Evolutionary conservation across 2,113 vertebrate species (phyloP).

Genomic region (Tautogolabrus adspersus): DNA sequence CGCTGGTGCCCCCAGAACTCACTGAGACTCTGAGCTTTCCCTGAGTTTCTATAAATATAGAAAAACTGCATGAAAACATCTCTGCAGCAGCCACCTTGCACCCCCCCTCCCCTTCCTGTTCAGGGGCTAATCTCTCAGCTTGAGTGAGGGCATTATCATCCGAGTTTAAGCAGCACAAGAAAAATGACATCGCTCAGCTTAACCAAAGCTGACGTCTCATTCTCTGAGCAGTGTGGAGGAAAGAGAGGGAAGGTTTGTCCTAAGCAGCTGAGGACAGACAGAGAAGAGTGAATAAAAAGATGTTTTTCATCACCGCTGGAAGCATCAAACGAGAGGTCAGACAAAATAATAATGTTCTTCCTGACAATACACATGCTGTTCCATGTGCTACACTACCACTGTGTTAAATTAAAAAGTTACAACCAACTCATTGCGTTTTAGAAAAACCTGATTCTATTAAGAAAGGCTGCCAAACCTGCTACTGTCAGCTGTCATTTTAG

Average conservation of each 20-base stretch:
- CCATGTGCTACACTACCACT: no score
- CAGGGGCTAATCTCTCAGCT: slow-evolving; percentile 26
- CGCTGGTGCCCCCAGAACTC: no score
- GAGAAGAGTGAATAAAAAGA: no score
- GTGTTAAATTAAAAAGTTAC: no score
- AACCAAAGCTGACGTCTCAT: slow-evolving; percentile 36
- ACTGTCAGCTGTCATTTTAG: background rate
- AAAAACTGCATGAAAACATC: slow-evolving; percentile 6
- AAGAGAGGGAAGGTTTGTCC: background rate
- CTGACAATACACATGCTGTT: no score
- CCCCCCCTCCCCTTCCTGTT: background rate
- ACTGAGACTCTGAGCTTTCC: background rate
- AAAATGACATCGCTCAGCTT: slow-evolving; percentile 28
- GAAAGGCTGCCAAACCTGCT: no score
- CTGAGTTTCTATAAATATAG: slow-evolving; percentile 24
- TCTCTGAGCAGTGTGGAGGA: slow-evolving; percentile 13
- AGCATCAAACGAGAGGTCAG: no score
- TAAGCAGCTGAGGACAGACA: slow-evolving; percentile 4
- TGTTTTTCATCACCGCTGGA: no score
- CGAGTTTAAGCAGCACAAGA: slow-evolving; percentile 20
- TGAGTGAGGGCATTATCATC: slow-evolving; percentile 36
- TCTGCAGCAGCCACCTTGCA: slow-evolving; percentile 16
- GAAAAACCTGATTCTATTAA: no score
- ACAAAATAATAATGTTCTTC: no score
- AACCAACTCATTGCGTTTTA: no score